Base-by-base conservation (phyloP, 2,888 invertebrate genomes). In the Caenorhabditis sinica region DNA sequence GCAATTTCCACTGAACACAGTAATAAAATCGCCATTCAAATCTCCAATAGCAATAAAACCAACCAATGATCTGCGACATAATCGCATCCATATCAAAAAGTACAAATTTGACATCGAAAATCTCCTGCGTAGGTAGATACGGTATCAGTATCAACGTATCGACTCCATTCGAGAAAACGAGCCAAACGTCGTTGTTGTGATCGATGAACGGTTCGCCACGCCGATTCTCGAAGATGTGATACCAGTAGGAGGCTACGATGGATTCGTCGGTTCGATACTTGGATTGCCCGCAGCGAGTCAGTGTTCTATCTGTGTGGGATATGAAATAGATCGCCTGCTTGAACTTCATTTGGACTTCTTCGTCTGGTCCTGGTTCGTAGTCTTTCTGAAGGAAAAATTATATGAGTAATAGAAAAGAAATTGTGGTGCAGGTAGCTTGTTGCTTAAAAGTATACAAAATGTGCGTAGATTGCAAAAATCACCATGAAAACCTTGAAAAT, bases 221-320 rank as follows among this genome's bases (percentile, higher is more conserved):
- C 0, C 84, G 81, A 66, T 84, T 77, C 33, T 84, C 76, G 51
- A 84, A 84, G 17, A 84, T 81, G 30, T 84, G 84, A n/a, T 68
- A 84, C 84, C 84, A 84, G 25, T 76, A 80, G 2, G 75, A 73
- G 11, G 61, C 61, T 23, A 61, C 30, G 17, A 84, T 75, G 36
- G 80, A 60, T 20, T 68, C 61, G 15, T 72, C n/a, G 0, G 84
- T 84, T 11, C 56, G 63, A 25, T 84, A 81, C 15, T 61, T 72
- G 40, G 68, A 68, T 11, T 51, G 23, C 1, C 45, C 72, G 9
- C 53, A 5, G 8, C 68, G 28, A 1, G n/a, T 43, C 0, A 83
- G 33, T 6, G 36, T 36, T 28, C 61, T 40, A 6, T 23, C 43
- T 25, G 69, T 43, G 28, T 79, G 79, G 6, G 36, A 61, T 15